Evolutionary conservation across 2,888 invertebrate genomes (phyloP).

Genomic region (Diarsia dahlii): DNA sequence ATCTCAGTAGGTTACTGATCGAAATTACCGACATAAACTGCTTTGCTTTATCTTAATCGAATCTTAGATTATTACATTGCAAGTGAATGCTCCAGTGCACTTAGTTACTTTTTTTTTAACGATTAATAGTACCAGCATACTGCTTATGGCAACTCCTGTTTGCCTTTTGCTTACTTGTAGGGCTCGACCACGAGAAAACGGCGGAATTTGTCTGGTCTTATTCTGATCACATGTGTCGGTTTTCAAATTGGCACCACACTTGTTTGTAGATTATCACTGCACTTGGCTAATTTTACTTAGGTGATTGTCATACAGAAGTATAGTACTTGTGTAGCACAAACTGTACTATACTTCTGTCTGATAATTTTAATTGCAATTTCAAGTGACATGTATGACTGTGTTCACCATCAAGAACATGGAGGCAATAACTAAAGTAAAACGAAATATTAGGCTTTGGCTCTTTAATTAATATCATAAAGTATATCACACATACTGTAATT

Average conservation of each 20-base stretch:
- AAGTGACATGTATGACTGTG: neutral
- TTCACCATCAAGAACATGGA: neutral
- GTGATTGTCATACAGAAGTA: neutral
- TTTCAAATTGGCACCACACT: neutral
- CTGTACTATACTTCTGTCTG: neutral
- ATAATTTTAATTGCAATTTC: neutral
- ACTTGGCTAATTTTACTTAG: neutral
- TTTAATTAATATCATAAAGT: conserved; percentile 64
- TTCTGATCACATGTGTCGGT: neutral
- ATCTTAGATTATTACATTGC: neutral
- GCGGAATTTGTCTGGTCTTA: neutral
- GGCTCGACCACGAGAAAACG: no score
- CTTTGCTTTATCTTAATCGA: neutral
- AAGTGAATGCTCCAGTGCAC: neutral
- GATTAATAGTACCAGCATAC: no score
- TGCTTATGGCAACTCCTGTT: neutral
- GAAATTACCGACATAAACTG: no score
- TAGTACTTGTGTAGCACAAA: no score
- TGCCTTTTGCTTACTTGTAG: neutral
- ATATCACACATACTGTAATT: conserved; percentile 81
- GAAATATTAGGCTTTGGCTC: conserved; percentile 56
- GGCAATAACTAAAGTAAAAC: conserved; percentile 7
- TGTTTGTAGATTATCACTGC: neutral
- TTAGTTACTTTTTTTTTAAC: no score
- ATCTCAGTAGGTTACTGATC: no score